Evolutionary conservation across 2,888 invertebrate genomes (phyloP).

Genomic region (Heteromyza rotundicornis): DNA sequence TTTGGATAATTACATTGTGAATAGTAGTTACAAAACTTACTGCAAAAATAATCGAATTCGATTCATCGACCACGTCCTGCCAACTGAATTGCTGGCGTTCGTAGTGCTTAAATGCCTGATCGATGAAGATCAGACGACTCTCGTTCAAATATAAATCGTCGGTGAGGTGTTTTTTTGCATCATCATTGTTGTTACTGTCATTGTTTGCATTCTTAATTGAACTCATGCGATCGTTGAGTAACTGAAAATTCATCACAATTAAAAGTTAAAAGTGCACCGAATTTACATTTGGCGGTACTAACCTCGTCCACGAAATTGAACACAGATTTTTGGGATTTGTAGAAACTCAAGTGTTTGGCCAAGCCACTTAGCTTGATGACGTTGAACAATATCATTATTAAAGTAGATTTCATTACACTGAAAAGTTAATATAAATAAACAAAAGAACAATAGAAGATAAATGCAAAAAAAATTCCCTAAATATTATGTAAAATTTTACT

Average conservation of each 20-base stretch:
- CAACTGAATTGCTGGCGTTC: constrained; percentile 22
- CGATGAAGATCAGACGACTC: constrained; percentile 24
- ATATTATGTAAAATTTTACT: no score
- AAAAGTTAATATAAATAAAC: not conserved
- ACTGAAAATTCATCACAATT: no score
- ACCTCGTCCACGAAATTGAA: constrained; percentile 9
- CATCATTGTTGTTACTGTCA: not conserved
- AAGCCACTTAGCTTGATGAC: not conserved
- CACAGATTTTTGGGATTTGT: constrained; percentile 1
- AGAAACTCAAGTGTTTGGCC: constrained; percentile 4
- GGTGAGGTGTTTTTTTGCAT: no score
- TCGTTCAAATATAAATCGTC: constrained; percentile 13
- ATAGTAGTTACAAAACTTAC: constrained; percentile 15
- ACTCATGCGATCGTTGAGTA: not conserved
- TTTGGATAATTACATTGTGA: not conserved
- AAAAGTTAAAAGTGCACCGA: not conserved
- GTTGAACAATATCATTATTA: not conserved
- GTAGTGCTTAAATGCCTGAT: constrained; percentile 26
- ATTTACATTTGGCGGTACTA: not conserved
- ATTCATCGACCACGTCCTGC: constrained; percentile 28
- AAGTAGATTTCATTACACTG: constrained; percentile 8
- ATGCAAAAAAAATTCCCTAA: no score
- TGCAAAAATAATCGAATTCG: constrained; percentile 26
- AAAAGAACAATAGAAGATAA: not conserved
- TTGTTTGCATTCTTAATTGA: not conserved